Evolutionary conservation across 1,140 invertebrate genomes (phyloP).

Genomic region (Centruroides sculpturatus): DNA sequence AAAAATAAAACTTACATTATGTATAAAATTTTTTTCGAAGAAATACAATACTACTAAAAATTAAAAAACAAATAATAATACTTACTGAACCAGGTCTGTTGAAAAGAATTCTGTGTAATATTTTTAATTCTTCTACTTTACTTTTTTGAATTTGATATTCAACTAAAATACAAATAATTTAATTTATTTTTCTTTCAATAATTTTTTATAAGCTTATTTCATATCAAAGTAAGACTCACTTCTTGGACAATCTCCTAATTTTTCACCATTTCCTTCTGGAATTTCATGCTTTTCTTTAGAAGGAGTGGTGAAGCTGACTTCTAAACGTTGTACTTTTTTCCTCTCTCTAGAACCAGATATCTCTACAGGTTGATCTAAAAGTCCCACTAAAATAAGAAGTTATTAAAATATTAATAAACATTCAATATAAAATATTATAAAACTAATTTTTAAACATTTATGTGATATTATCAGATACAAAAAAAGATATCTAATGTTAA

Average conservation of each 20-base stretch:
- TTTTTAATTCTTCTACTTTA: constrained; percentile 26
- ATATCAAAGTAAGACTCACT: constrained; percentile 18
- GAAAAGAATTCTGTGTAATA: constrained; percentile 28
- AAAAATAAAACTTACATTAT: too few species aligned
- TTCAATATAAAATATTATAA: background rate
- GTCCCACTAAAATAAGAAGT: constrained; percentile 7
- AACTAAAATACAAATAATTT: constrained; percentile 18
- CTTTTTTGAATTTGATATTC: constrained; percentile 24
- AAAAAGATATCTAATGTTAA: background rate
- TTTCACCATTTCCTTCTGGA: constrained; percentile 26
- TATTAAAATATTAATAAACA: background rate
- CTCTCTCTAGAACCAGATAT: constrained; percentile 27
- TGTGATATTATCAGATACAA: too few species aligned
- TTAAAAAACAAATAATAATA: background rate
- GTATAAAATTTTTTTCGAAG: too few species aligned
- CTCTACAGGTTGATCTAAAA: constrained; percentile 29
- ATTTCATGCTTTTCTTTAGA: constrained; percentile 24
- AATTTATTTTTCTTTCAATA: too few species aligned
- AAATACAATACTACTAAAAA: too few species aligned
- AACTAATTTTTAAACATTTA: background rate
- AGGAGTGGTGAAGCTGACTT: constrained; percentile 20
- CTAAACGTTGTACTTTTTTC: constrained; percentile 29
- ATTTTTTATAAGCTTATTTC: background rate
- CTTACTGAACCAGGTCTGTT: constrained; percentile 25
- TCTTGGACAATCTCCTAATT: constrained; percentile 29